Base-by-base conservation (phyloP, 2,888 invertebrate species). In the Rambutsinella grinnellia region DNA sequence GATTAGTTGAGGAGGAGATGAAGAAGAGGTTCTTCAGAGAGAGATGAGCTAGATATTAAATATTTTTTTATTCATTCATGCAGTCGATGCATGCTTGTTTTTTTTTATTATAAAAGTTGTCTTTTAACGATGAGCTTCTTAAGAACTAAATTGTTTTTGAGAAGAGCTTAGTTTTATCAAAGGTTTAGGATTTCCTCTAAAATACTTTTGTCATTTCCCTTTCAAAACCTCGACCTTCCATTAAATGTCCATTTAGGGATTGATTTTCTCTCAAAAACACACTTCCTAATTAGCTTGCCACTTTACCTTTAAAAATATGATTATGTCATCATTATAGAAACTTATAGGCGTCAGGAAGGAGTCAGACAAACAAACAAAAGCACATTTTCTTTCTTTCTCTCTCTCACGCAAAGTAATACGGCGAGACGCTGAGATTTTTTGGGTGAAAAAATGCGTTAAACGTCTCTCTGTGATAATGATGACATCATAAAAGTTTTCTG, bases 41-140 rank as follows among this genome's bases (percentile, higher is more conserved):
- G 24, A 46, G 28, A 51, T 15, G 17, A 5, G 47, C 24, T 24
- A 66, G 26, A 66, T 24, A 19, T 57, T 56, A 46, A 57, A 65
- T 53, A 21, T n/a, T 49, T 71, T 63, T 63, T 71, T 57, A 71
- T 71, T 71, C 65, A 65, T 65, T 65, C 71, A 71, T 71, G 71
- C 71, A 71, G 56, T 63, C 63, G 46, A 63, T 63, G 63, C 71
- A 71, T 71, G 71, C 57, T 62, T 69, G 58, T 24, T 36, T 17
- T 28, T 53, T 63, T 63, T 28, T 63, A 19, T 51, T 53, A 28
- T 49, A 28, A 62, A 49, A 65, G 21, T 63, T 65, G 15, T 15
- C 47, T 62, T 62, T 62, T 19, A 65, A 23, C 23, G 13, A 36
- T 54, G 36, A n/a, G 51, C 63, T 19, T 60, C 60, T 13, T 28